These are phyloP conservation scores for Solenodon paradoxus DNA, from an alignment of 2,113 vertebrate species.

Conservation along the genomic window DNA sequence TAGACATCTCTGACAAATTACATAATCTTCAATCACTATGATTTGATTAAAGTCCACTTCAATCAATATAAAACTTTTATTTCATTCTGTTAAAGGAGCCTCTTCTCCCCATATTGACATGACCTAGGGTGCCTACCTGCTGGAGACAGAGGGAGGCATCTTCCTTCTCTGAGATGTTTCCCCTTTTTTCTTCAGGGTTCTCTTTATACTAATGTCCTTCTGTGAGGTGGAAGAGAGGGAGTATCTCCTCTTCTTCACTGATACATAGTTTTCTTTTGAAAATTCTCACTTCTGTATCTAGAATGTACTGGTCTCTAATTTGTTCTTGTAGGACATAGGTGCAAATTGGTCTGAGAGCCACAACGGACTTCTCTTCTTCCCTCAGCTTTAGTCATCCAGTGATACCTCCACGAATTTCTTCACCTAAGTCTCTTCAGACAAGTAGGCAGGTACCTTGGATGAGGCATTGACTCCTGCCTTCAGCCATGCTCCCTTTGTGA, in stretches of 20 bases:
- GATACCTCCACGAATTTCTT: neutral
- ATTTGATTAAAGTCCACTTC: slow-evolving; percentile 17
- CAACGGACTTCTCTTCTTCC: rapidly evolving
- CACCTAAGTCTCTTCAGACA: neutral
- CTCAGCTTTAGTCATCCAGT: neutral
- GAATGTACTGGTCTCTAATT: neutral
- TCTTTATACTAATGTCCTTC: neutral
- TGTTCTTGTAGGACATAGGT: neutral
- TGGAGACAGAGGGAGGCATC: neutral
- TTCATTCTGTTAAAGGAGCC: neutral
- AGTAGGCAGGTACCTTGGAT: rapidly evolving
- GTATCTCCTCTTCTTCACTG: neutral
- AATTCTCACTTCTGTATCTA: neutral
- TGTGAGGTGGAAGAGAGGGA: neutral
- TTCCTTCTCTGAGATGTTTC: neutral
- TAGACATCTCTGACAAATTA: neutral
- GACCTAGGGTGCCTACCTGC: neutral
- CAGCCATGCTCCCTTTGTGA: neutral
- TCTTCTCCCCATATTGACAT: neutral
- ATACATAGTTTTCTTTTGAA: neutral
- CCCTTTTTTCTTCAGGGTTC: neutral
- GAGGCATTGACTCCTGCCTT: neutral
- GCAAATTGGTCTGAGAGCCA: neutral
- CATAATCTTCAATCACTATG: slow-evolving; percentile 19
- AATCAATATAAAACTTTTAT: neutral